Evolutionary conservation across 1,140 invertebrate genomes (phyloP).

Genomic region (Frieseomelitta varia): DNA sequence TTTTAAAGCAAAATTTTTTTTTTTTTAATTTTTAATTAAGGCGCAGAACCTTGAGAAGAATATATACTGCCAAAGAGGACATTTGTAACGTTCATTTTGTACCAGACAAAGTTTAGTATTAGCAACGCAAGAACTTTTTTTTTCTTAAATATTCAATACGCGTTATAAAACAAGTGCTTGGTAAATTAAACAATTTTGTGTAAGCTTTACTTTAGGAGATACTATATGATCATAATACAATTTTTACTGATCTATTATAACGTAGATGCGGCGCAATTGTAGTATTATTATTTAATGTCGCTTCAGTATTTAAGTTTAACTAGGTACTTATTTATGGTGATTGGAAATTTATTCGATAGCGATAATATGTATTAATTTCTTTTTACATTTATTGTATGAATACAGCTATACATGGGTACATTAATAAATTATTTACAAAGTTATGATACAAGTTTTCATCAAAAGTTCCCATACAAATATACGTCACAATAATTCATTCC

Average conservation of each 20-base stretch:
- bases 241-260: constrained; percentile 24
- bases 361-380: constrained; percentile 62
- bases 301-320: constrained; percentile 45
- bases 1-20: constrained; percentile 18
- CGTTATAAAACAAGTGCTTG: constrained; percentile 25
- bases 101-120: constrained; percentile 32
- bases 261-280: constrained; percentile 14
- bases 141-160: background rate
- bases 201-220: background rate
- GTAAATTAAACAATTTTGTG: constrained; percentile 5
- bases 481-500: constrained; percentile 19
- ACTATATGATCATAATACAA: background rate
- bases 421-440: constrained; percentile 81
- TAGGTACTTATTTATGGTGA: constrained; percentile 62
- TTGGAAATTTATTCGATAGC: constrained; percentile 56
- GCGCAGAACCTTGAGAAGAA: constrained; percentile 20
- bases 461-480: constrained; percentile 37
- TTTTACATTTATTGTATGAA: constrained; percentile 75
- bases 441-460: constrained; percentile 69
- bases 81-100: constrained; percentile 66
- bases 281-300: constrained; percentile 50
- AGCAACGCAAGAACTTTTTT: constrained; percentile 17
- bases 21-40: constrained; percentile 40
- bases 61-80: constrained; percentile 76
- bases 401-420: constrained; percentile 73